Percentiles rank a stretch among this genome's conserved stretches.
These are phyloP conservation scores for Mastacembelus armatus DNA, from an alignment of 2,797 vertebrate genomes.

Conservation along the genomic window DNA sequence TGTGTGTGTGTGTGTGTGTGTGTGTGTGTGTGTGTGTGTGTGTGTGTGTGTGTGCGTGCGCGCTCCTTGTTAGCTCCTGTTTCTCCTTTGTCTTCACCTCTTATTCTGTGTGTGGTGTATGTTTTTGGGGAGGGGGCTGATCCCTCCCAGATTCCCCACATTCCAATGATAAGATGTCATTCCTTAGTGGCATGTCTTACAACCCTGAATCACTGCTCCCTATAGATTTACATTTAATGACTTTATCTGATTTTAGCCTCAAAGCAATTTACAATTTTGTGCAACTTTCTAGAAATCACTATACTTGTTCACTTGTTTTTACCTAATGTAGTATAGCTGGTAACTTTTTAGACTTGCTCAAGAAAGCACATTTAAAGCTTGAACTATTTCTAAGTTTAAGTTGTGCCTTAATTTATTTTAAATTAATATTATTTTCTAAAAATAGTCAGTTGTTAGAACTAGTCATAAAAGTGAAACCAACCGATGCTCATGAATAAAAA, in stretches of 20 bases:
- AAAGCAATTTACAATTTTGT: neutral
- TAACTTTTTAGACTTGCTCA: too few species aligned
- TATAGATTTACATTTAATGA: neutral
- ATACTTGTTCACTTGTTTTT: too few species aligned
- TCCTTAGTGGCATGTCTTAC: slow-evolving; percentile 17
- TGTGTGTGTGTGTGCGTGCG: slow-evolving; percentile 10
- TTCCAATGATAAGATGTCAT: slow-evolving; percentile 77
- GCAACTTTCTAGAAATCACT: neutral
- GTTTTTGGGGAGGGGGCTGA: slow-evolving; percentile 43
- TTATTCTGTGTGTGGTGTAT: slow-evolving; percentile 38
- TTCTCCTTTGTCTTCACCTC: slow-evolving; percentile 59
- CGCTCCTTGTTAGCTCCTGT: slow-evolving; percentile 39
- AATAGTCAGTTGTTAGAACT: too few species aligned
- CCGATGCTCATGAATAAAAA: slow-evolving; percentile 2
- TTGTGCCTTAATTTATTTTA: too few species aligned
- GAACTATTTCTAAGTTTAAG: too few species aligned
- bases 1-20: slow-evolving; percentile 5
- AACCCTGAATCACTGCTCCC: neutral
- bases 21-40: slow-evolving; percentile 12
- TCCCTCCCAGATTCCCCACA: slow-evolving; percentile 67
- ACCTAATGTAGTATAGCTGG: too few species aligned
- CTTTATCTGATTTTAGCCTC: neutral
- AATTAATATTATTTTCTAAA: too few species aligned
- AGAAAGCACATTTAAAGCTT: too few species aligned
- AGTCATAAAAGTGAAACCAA: slow-evolving; percentile 2